Evolutionary conservation across 2,113 vertebrate genomes (phyloP).

Genomic region (Labrus mixtus): DNA sequence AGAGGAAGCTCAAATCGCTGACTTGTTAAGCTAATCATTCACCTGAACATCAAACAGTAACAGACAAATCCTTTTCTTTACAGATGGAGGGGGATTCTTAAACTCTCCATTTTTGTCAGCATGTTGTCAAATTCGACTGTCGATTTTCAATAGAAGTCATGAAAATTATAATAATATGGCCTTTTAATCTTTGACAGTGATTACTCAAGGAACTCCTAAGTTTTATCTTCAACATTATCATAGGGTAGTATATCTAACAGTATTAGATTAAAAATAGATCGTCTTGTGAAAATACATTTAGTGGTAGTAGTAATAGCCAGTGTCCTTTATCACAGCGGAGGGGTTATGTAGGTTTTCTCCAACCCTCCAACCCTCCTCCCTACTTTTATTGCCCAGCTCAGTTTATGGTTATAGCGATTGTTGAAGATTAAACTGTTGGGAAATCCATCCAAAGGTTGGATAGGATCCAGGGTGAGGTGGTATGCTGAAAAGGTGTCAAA

Average conservation of each 20-base stretch:
- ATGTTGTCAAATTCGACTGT: not conserved
- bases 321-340: slow-evolving; percentile 10
- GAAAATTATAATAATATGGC: not conserved
- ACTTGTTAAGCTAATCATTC: slow-evolving; percentile 73
- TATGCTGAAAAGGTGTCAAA: not conserved
- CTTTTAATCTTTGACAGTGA: not conserved
- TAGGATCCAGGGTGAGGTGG: not conserved
- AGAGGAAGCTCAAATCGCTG: slow-evolving; percentile 39
- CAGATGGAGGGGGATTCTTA: not conserved
- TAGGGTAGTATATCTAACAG: not conserved
- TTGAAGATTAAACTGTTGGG: slow-evolving; percentile 65
- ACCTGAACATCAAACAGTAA: slow-evolving; percentile 64
- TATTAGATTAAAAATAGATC: not conserved
- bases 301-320: not conserved
- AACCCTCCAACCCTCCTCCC: not conserved
- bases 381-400: slow-evolving; percentile 28
- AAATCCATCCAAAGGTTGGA: slow-evolving; percentile 16
- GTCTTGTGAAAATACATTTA: not conserved
- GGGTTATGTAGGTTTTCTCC: not conserved
- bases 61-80: slow-evolving; percentile 30
- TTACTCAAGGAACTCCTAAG: not conserved
- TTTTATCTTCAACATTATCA: not conserved
- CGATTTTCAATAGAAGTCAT: not conserved
- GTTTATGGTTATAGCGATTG: slow-evolving; percentile 54
- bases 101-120: slow-evolving; percentile 6